Conservation (phyloP, 2,888 invertebrate genomes). For the Opisthograptis luteolata region DNA sequence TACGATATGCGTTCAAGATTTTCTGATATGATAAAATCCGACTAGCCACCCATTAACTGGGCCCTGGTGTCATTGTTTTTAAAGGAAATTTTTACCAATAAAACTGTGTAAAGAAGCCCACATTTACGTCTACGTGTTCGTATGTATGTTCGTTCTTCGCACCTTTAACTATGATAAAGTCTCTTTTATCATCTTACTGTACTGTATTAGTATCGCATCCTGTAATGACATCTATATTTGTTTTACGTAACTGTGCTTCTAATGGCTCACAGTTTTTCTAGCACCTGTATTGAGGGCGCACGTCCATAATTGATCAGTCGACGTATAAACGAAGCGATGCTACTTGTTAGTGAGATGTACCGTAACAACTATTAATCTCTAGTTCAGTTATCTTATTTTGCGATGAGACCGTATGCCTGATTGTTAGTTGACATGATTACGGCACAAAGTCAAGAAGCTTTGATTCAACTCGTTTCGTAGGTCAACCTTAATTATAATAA, state of each 20-base stretch:
- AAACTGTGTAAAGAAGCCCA: too few relatives aligned
- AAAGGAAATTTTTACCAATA: neutral
- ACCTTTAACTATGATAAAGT: too few relatives aligned
- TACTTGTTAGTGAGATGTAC: conserved; percentile 46
- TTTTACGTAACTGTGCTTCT: conserved; percentile 81
- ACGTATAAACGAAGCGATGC: conserved; percentile 43
- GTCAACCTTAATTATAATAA: neutral
- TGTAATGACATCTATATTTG: conserved; percentile 12
- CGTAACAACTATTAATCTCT: conserved; percentile 41
- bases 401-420: conserved; percentile 10
- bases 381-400: conserved; percentile 28
- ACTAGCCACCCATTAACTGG: neutral
- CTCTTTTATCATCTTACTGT: neutral
- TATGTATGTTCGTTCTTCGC: too few relatives aligned
- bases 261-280: conserved; percentile 74
- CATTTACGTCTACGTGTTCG: too few relatives aligned
- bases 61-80: too few relatives aligned
- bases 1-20: neutral
- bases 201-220: conserved; percentile 10
- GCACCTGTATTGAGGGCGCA: conserved; percentile 57
- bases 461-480: neutral
- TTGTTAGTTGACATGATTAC: conserved; percentile 17
- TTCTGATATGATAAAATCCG: neutral
- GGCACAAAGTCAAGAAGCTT: neutral
- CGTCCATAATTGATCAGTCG: conserved; percentile 71